phyloP scores from a whole-genome alignment of 1,140 invertebrate genomes.

The Campoletis sonorensis region DNA sequence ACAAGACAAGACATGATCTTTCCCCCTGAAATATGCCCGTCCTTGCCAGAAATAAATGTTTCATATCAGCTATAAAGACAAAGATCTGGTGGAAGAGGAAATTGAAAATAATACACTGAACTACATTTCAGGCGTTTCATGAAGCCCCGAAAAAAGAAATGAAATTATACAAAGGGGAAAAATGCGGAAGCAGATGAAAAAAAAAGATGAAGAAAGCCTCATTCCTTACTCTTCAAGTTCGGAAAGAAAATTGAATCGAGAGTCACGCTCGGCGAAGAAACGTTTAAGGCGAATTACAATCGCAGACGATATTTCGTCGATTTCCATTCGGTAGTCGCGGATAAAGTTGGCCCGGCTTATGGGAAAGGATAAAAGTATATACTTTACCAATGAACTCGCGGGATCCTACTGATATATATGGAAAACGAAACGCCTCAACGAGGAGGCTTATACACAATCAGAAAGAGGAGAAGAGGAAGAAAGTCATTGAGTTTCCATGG shows the following conservation, averaged over 20 bases:
- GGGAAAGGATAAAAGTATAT: conserved; percentile 25
- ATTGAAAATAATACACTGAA: conserved; percentile 32
- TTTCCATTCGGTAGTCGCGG: conserved; percentile 67
- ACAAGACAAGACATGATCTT: background rate
- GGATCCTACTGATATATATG: background rate
- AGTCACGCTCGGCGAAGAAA: conserved; percentile 66
- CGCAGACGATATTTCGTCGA: conserved; percentile 68
- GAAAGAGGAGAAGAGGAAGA: background rate
- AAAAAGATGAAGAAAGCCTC: conserved; percentile 28
- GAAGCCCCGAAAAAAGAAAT: background rate
- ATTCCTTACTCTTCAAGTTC: conserved; percentile 47
- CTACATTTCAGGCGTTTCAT: conserved; percentile 31
- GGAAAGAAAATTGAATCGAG: conserved; percentile 66
- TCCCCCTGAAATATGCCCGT: background rate
- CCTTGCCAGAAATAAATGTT: conserved; percentile 22
- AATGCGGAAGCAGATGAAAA: background rate
- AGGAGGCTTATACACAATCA: conserved; percentile 18
- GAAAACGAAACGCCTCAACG: conserved; percentile 1
- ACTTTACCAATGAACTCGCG: background rate
- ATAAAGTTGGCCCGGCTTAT: conserved; percentile 65
- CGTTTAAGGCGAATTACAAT: conserved; percentile 69
- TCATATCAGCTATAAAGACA: background rate
- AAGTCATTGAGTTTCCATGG: background rate
- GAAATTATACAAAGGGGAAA: conserved; percentile 17
- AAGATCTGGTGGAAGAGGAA: background rate